These are phyloP conservation scores for Pipistrellus nathusii DNA, from an alignment of 2,797 vertebrate species.

Conservation along the genomic window DNA sequence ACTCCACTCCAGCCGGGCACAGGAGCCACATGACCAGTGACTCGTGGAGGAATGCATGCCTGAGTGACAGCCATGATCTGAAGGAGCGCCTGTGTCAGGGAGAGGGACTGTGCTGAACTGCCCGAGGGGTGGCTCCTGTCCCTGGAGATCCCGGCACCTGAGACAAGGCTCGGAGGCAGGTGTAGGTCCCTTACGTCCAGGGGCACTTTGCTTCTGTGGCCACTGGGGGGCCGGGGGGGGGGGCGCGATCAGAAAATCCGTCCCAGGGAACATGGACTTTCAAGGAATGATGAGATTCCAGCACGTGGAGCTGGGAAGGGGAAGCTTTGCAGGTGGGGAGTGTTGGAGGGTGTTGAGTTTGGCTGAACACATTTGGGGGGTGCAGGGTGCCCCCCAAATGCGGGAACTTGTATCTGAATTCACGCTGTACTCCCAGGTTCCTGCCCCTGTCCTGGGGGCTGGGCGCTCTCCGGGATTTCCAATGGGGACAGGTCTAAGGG, in stretches of 20 bases:
- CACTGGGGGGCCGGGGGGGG: neutral
- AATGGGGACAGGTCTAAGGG: neutral
- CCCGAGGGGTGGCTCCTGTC: neutral
- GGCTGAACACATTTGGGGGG: neutral
- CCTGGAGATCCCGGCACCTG: neutral
- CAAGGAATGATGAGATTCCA: neutral
- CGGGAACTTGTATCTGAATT: conserved; percentile 61
- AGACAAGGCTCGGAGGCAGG: neutral
- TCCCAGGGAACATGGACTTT: neutral
- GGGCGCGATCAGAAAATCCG: neutral
- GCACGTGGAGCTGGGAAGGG: neutral
- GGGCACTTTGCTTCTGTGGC: neutral
- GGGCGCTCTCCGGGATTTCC: conserved; percentile 51
- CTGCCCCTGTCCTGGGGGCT: neutral
- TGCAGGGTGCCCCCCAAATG: too few relatives aligned
- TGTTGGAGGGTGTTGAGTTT: neutral
- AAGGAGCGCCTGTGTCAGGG: neutral
- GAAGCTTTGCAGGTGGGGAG: neutral
- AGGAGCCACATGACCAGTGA: neutral
- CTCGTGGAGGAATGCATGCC: neutral
- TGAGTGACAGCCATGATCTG: neutral
- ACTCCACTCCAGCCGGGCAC: neutral
- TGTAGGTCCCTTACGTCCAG: neutral
- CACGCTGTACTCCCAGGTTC: conserved; percentile 11
- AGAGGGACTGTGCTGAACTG: neutral